phyloP scores from a whole-genome alignment of 2,888 invertebrate species.

The Gonocerus acuteangulatus region DNA sequence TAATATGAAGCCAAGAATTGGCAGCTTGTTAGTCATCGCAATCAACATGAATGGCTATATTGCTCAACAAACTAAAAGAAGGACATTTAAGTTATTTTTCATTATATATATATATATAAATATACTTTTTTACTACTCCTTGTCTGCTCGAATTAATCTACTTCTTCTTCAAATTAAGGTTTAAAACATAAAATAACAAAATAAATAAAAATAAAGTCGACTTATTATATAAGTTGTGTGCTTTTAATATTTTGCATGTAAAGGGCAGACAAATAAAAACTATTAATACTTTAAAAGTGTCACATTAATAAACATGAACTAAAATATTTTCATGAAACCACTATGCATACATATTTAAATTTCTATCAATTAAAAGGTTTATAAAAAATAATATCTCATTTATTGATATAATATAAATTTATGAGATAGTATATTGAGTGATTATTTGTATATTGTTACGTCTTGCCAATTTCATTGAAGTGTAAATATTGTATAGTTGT shows the following conservation, averaged over 20 bases:
- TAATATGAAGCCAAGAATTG: too few relatives aligned
- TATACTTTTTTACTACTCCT: too few relatives aligned
- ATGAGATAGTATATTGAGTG: constrained; percentile 6
- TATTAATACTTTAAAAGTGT: too few relatives aligned
- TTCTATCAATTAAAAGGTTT: constrained; percentile 3
- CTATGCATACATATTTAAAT: constrained; percentile 22
- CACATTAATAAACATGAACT: background rate
- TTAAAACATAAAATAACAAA: too few relatives aligned
- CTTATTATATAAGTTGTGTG: background rate
- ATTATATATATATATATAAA: too few relatives aligned
- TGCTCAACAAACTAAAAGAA: too few relatives aligned
- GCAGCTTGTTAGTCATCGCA: too few relatives aligned
- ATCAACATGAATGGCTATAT: too few relatives aligned
- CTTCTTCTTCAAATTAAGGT: too few relatives aligned
- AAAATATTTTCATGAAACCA: constrained; percentile 1
- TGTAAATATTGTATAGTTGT: constrained; percentile 26
- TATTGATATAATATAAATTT: constrained; percentile 1
- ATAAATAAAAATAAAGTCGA: background rate
- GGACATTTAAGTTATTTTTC: too few relatives aligned
- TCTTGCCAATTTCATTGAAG: constrained; percentile 16
- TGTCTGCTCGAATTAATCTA: too few relatives aligned
- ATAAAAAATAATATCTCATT: constrained; percentile 1
- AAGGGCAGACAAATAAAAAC: background rate
- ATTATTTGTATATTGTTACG: constrained; percentile 3
- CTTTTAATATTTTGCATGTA: background rate